Evolutionary conservation across 2,888 invertebrate genomes (phyloP), one percentile per base, ranked within the genome.

Genomic region (Thera britannica): DNA sequence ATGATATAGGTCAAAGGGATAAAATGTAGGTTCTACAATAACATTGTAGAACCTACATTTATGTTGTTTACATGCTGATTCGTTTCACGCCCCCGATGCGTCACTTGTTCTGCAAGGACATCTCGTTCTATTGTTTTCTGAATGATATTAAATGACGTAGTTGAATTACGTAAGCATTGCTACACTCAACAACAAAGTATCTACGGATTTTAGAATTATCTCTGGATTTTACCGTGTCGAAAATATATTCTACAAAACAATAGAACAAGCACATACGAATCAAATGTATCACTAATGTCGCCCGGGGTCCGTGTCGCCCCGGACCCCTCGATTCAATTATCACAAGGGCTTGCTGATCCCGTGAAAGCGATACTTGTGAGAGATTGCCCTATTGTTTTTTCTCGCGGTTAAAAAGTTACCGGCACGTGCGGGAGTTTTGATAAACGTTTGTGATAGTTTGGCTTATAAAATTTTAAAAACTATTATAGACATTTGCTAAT

Each of bases 331-430:
- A 90, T 92, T 91, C 93, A 93, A 93, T 94, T 93, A 93, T 91
- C 84, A 81, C 89, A 87, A 85, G 62, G 86, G 83, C 85, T 86
- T 87, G 85, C 83, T 86, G 87, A 88, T 88, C 90, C 85, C 87
- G 89, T 93, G 94, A 90, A 94, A 94, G 84, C 83, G 94, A 94
- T 94, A 94, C 93, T 92, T 92, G 94, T 94, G 94, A 92, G 94
- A 94, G 90, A 93, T 92, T 89, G 88, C 86, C 88, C 86, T 89
- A 92, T 94, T 94, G 93, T 94, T 94, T 94, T 94, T 94, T 94
- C 94, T 94, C 94, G 92, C 86, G 90, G 87, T 84, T 89, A 91
- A 93, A 93, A 92, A 92, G 88, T 82, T 81, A 73, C 71, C 61
- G 82, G 76, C 90, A 87, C 90, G 87, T 86, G 88, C 79, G 83